phyloP scores from a whole-genome alignment of 2,888 invertebrate species.

The Hydroisotoma schaefferi region DNA sequence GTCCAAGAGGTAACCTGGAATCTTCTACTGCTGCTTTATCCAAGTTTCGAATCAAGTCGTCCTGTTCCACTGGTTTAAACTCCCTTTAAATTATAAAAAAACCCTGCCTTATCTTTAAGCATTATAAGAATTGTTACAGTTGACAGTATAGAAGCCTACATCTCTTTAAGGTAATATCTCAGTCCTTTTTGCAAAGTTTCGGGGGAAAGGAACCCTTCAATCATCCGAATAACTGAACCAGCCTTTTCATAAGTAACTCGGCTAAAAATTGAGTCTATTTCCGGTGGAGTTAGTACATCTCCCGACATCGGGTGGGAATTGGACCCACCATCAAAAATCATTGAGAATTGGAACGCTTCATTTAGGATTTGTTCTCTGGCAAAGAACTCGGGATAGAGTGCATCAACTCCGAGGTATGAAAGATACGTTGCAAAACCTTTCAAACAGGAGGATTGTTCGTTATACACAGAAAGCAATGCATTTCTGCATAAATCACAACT shows the following conservation, averaged over 20 bases:
- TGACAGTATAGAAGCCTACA: too few species aligned
- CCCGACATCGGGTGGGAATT: background rate
- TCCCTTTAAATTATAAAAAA: background rate
- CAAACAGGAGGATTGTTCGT: too few species aligned
- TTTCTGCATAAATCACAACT: too few species aligned
- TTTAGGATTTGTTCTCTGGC: background rate
- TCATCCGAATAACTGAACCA: background rate
- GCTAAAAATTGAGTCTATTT: background rate
- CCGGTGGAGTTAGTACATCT: background rate
- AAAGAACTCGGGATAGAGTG: conserved; percentile 3
- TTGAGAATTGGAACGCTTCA: conserved; percentile 1
- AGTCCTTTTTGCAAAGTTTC: background rate
- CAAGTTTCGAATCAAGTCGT: background rate
- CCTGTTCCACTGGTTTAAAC: background rate
- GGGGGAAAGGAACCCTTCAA: background rate
- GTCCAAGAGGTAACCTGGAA: background rate
- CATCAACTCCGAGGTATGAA: background rate
- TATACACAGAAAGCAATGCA: too few species aligned
- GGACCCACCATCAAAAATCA: background rate
- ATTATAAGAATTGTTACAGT: too few species aligned
- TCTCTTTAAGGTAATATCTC: background rate
- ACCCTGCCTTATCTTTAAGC: too few species aligned
- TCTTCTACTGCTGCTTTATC: background rate
- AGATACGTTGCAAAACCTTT: conserved; percentile 17
- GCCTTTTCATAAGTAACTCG: background rate